Evolutionary conservation across 2,888 invertebrate species (phyloP).

Genomic region (Atethmia centrago): DNA sequence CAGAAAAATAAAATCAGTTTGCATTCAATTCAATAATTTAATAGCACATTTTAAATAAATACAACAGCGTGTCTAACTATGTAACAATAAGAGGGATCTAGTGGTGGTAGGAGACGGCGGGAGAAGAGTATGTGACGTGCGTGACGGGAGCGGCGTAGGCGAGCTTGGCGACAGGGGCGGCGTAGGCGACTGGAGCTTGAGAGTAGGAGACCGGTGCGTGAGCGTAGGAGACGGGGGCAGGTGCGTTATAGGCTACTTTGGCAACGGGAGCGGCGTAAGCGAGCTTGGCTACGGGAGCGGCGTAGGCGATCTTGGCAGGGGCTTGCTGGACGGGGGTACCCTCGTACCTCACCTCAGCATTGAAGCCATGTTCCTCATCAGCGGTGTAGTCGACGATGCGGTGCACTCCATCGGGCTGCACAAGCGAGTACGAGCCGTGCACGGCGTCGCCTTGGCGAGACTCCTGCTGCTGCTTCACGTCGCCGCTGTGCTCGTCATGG

Average conservation of each 20-base stretch:
- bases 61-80: slow-evolving; percentile 64
- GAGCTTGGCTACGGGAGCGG: slow-evolving; percentile 64
- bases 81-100: slow-evolving; percentile 63
- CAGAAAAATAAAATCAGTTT: slow-evolving; percentile 24
- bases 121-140: slow-evolving; percentile 82
- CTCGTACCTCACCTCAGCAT: slow-evolving; percentile 86
- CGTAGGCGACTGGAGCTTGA: slow-evolving; percentile 66
- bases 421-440: slow-evolving; percentile 86
- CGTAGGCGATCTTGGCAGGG: slow-evolving; percentile 65
- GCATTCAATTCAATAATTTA: slow-evolving; percentile 48
- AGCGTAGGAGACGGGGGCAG: slow-evolving; percentile 70
- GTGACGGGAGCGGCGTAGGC: slow-evolving; percentile 72
- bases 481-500: slow-evolving; percentile 85
- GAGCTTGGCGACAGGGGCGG: slow-evolving; percentile 61
- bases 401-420: slow-evolving; percentile 86
- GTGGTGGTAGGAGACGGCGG: slow-evolving; percentile 84
- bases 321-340: slow-evolving; percentile 78
- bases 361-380: slow-evolving; percentile 85
- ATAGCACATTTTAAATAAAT: slow-evolving; percentile 72
- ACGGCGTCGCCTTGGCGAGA: slow-evolving; percentile 84
- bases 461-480: slow-evolving; percentile 87
- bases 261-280: slow-evolving; percentile 62
- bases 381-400: slow-evolving; percentile 87
- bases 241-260: slow-evolving; percentile 61
- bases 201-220: slow-evolving; percentile 78